Conservation (phyloP, 2,888 invertebrate genomes). For the Macropis europaea region DNA sequence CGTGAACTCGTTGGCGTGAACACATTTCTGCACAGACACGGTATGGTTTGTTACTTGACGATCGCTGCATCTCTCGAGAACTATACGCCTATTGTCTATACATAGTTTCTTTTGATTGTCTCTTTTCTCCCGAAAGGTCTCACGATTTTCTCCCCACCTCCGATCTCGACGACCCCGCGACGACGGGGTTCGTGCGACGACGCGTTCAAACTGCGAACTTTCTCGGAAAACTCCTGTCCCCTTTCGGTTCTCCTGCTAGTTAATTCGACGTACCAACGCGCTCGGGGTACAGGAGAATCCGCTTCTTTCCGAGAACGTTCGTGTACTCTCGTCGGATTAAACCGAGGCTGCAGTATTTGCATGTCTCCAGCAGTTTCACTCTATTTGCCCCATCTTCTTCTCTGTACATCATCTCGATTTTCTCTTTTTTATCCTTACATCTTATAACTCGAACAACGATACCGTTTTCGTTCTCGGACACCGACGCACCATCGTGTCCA, state of each 20-base stretch:
- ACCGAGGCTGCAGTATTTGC: conserved; percentile 51
- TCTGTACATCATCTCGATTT: conserved; percentile 38
- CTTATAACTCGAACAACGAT: conserved; percentile 2
- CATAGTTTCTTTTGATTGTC: conserved; percentile 29
- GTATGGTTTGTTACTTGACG: conserved; percentile 65
- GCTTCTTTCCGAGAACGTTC: conserved; percentile 16
- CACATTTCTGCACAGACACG: conserved; percentile 69
- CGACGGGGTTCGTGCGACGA: conserved; percentile 6
- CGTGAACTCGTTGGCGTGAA: conserved; percentile 71
- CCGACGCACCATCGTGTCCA: not conserved
- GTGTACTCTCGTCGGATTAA: conserved; percentile 28
- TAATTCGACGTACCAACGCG: not conserved
- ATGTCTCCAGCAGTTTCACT: conserved; percentile 43
- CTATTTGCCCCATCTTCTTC: conserved; percentile 28
- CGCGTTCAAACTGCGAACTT: not conserved
- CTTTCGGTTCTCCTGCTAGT: not conserved
- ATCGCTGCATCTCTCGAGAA: conserved; percentile 55
- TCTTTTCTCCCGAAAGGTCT: conserved; percentile 21
- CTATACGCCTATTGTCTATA: conserved; percentile 25
- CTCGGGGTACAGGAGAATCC: too few relatives aligned
- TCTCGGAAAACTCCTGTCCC: conserved; percentile 6
- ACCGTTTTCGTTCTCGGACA: not conserved
- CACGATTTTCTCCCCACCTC: conserved; percentile 11
- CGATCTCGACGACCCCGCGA: conserved; percentile 5
- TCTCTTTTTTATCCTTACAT: conserved; percentile 44